phyloP scores from a whole-genome alignment of 2,797 vertebrate species.

The Iguana delicatissima region DNA sequence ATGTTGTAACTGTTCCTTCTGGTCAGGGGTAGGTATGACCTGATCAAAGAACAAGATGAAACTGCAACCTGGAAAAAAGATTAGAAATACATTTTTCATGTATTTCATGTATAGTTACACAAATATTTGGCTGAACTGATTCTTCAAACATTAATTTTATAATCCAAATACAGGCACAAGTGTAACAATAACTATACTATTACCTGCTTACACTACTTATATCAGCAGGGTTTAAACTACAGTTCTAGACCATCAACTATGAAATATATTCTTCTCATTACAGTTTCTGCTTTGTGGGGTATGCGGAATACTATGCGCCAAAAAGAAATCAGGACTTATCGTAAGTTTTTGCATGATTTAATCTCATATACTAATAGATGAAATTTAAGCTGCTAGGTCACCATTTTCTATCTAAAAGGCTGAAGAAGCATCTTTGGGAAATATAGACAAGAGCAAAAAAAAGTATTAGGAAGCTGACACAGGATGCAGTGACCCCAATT shows the following conservation, averaged over 20 bases:
- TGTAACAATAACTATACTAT: conserved; percentile 29
- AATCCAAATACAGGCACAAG: conserved; percentile 45
- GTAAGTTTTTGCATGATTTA: conserved; percentile 86
- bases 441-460: neutral
- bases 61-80: neutral
- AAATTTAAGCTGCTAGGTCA: conserved; percentile 47
- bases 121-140: conserved; percentile 39
- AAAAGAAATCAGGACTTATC: conserved; percentile 95
- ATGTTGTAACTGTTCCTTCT: neutral
- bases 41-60: neutral
- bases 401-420: conserved; percentile 39
- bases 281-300: conserved; percentile 97
- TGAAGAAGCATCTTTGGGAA: conserved; percentile 22
- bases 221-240: conserved; percentile 27
- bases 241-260: conserved; percentile 39
- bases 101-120: neutral
- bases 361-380: conserved; percentile 33
- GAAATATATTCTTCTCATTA: conserved; percentile 71
- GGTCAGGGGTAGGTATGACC: neutral
- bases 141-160: conserved; percentile 55
- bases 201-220: conserved; percentile 34
- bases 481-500: neutral
- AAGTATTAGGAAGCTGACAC: neutral
- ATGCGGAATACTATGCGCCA: conserved; percentile 95
- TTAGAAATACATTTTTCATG: neutral